phyloP scores from a whole-genome alignment of 1,140 invertebrate genomes.

The Hetaerina americana region DNA sequence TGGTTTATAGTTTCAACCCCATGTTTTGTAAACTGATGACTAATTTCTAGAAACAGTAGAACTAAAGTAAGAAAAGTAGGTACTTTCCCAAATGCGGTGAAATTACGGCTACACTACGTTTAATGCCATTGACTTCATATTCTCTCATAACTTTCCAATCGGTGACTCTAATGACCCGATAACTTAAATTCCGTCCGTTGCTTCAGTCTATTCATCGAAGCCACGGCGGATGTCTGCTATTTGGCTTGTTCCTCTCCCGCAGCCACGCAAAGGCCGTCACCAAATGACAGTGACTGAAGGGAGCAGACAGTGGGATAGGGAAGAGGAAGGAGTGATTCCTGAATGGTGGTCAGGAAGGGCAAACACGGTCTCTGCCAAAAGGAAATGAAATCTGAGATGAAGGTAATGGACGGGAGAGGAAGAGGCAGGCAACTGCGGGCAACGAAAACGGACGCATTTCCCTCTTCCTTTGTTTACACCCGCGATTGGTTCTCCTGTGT shows the following conservation, averaged over 20 bases:
- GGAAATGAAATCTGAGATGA: neutral
- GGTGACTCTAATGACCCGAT: neutral
- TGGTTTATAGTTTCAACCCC: too few species aligned
- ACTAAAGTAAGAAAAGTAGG: too few species aligned
- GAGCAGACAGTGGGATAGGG: neutral
- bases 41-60: too few species aligned
- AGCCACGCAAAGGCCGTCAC: neutral
- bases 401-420: neutral
- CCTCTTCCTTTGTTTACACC: neutral
- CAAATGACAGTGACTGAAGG: neutral
- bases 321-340: neutral
- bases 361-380: neutral
- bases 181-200: neutral
- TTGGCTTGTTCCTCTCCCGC: neutral
- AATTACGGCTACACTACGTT: too few species aligned
- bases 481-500: neutral
- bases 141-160: too few species aligned
- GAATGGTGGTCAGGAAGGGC: neutral
- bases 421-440: too few species aligned
- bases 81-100: too few species aligned
- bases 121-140: too few species aligned
- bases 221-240: neutral
- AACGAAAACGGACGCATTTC: neutral
- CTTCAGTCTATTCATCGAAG: too few species aligned
- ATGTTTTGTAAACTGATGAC: too few species aligned